Percentiles rank a stretch among this genome's conserved stretches.
Evolutionary conservation across 2,888 invertebrate species (phyloP).

Genomic region (Cyclophora albipunctata): DNA sequence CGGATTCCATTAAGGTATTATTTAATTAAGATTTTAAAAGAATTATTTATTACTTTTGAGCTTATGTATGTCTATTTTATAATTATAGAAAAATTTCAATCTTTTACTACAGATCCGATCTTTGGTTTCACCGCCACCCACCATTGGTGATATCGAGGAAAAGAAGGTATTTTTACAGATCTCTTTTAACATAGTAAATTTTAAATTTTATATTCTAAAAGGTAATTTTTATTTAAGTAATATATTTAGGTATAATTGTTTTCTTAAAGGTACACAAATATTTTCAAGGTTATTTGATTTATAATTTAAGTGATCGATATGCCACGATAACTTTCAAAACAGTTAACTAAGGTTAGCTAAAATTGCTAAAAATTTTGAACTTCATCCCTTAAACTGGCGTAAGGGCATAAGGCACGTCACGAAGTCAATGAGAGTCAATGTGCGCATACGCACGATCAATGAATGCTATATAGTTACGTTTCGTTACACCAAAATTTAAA

Average conservation of each 20-base stretch:
- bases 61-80: not conserved
- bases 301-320: too few species aligned
- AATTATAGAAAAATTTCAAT: not conserved
- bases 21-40: not conserved
- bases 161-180: slow-evolving; percentile 11
- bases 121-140: slow-evolving; percentile 16
- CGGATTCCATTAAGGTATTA: slow-evolving; percentile 59
- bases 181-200: too few species aligned
- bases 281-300: not conserved
- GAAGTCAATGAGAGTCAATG: too few species aligned
- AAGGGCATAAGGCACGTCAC: too few species aligned
- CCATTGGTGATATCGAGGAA: slow-evolving; percentile 15
- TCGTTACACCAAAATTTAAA: slow-evolving; percentile 20
- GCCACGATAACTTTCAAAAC: too few species aligned
- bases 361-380: too few species aligned
- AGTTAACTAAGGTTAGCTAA: too few species aligned
- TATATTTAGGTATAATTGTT: too few species aligned
- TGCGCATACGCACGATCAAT: too few species aligned
- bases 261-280: slow-evolving; percentile 6
- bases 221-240: too few species aligned
- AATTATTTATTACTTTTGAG: not conserved
- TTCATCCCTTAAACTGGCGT: too few species aligned
- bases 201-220: too few species aligned
- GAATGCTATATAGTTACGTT: slow-evolving; percentile 5
- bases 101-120: slow-evolving; percentile 19